A percentile compares a stretch with the other conserved stretches of the same genome.
Evolutionary conservation across 35 echinoderm and acorn worm genomes (phyloP).

Genomic region (Hemicentrotus pulcherrimus): DNA sequence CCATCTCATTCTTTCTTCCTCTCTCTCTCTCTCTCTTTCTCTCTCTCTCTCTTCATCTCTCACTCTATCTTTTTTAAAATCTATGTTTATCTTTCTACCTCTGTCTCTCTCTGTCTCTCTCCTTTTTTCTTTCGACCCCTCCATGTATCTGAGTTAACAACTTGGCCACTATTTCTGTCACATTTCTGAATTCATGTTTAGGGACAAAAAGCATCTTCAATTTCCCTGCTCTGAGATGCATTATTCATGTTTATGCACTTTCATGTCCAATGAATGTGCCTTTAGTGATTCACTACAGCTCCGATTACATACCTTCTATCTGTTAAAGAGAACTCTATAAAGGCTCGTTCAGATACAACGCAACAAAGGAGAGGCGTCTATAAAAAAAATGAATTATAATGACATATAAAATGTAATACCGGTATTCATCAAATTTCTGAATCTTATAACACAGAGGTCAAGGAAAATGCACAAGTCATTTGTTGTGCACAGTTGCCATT

Average conservation of each 20-base stretch:
- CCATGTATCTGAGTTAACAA: neutral
- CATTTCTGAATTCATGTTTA: neutral
- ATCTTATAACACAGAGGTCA: too few species aligned
- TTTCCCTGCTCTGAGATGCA: neutral
- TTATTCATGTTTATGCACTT: neutral
- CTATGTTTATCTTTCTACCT: neutral
- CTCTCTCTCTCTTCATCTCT: neutral
- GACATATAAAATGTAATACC: too few species aligned
- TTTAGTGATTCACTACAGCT: neutral
- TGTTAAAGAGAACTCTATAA: neutral
- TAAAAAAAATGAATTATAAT: too few species aligned
- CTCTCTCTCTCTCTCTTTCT: neutral
- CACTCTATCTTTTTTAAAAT: neutral
- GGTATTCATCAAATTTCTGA: too few species aligned
- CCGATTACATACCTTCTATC: neutral
- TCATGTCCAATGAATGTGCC: neutral
- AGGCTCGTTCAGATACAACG: too few species aligned
- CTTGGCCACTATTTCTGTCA: neutral
- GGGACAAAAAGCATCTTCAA: neutral
- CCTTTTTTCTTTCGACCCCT: neutral
- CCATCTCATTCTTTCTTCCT: neutral
- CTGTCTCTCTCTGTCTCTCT: neutral
- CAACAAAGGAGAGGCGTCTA: too few species aligned
- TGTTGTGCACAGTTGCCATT: too few species aligned
- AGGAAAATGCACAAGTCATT: too few species aligned